Percentiles rank a stretch among this genome's conserved stretches.
phyloP scores from a whole-genome alignment of 2,113 vertebrate genomes.

The Pitta sordida region DNA sequence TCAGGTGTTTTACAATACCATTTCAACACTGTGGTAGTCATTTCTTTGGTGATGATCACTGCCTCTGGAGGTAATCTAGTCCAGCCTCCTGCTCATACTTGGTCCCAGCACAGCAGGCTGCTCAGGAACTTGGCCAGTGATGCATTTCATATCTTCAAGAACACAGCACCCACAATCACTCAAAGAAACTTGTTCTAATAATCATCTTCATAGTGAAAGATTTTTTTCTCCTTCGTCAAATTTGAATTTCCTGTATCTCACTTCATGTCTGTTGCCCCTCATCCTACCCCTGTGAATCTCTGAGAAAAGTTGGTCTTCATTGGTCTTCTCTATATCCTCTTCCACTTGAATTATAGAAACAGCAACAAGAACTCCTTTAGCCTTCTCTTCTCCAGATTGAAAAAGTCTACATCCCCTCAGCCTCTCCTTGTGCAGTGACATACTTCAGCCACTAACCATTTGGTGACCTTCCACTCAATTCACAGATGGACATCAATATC shows the following conservation, averaged over 20 bases:
- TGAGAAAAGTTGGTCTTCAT: not conserved
- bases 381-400: not conserved
- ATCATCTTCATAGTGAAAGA: not conserved
- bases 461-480: too few relatives aligned
- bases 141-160: not conserved
- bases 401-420: not conserved
- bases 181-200: not conserved
- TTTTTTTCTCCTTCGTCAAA: not conserved
- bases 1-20: not conserved
- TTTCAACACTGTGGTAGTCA: not conserved
- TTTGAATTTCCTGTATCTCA: not conserved
- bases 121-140: not conserved
- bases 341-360: not conserved
- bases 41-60: not conserved
- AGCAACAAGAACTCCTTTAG: not conserved
- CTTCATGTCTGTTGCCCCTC: not conserved
- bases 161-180: not conserved
- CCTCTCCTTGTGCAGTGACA: not conserved
- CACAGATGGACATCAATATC: not conserved
- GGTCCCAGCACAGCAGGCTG: not conserved
- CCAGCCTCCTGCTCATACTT: not conserved
- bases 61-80: not conserved
- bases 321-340: not conserved
- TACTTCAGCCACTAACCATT: not conserved
- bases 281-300: not conserved